These are phyloP conservation scores for Holacanthella duospinosa DNA, from an alignment of 2,888 invertebrate genomes.

Conservation along the genomic window DNA sequence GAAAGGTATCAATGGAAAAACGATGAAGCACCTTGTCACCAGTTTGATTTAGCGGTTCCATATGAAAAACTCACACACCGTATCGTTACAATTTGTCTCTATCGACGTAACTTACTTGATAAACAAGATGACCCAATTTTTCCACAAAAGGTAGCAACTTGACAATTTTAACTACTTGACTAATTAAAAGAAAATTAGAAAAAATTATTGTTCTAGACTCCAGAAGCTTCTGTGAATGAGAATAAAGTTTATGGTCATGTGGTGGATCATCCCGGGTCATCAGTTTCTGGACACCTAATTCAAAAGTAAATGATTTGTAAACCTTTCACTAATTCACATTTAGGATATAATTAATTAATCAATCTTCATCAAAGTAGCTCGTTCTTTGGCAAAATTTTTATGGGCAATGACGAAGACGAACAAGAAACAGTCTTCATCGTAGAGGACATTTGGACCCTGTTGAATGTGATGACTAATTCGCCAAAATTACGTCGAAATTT, in stretches of 20 bases:
- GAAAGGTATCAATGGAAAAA: slow-evolving; percentile 26
- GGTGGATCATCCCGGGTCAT: slow-evolving; percentile 15
- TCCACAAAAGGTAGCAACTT: too few species aligned
- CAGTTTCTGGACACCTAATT: slow-evolving; percentile 24
- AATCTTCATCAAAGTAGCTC: too few species aligned
- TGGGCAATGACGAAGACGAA: slow-evolving; percentile 9
- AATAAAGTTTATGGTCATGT: slow-evolving; percentile 26
- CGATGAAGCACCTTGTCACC: slow-evolving; percentile 21
- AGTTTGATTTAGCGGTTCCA: slow-evolving; percentile 25
- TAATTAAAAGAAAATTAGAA: too few species aligned
- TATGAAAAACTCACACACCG: slow-evolving; percentile 17
- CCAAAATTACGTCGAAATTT: slow-evolving; percentile 23
- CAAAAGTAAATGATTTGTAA: too few species aligned
- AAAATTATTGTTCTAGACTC: background rate
- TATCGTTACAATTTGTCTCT: slow-evolving; percentile 21
- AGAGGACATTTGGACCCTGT: slow-evolving; percentile 28
- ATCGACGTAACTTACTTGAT: slow-evolving; percentile 21
- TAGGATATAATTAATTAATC: too few species aligned
- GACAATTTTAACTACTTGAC: background rate
- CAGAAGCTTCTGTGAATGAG: background rate
- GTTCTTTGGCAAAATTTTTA: slow-evolving; percentile 30
- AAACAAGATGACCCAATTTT: too few species aligned
- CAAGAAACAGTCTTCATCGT: slow-evolving; percentile 20
- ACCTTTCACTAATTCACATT: too few species aligned
- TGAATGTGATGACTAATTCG: slow-evolving; percentile 22